phyloP scores from a whole-genome alignment of 2,888 invertebrate species.

The Stenchaetothrips biformis region DNA sequence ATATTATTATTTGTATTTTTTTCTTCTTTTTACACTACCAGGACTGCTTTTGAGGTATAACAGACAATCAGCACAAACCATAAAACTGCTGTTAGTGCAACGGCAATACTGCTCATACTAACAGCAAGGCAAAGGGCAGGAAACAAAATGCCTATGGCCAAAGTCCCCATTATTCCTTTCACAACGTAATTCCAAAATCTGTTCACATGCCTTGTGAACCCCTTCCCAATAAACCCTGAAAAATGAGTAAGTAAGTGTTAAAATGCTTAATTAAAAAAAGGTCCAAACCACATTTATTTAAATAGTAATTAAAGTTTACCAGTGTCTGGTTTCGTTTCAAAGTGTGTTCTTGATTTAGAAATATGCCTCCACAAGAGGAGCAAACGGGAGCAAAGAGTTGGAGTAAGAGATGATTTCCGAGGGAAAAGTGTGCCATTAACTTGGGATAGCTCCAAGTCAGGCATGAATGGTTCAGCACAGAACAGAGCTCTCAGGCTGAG shows the following conservation, averaged over 20 bases:
- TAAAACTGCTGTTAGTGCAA: constrained; percentile 66
- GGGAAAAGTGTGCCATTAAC: constrained; percentile 84
- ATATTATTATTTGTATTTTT: constrained; percentile 25
- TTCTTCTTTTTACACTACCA: not conserved
- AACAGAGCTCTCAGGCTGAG: constrained; percentile 77
- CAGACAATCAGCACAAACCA: constrained; percentile 51
- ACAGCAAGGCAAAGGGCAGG: constrained; percentile 67
- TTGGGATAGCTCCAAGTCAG: constrained; percentile 80
- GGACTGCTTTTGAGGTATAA: not conserved
- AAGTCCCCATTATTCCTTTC: constrained; percentile 78
- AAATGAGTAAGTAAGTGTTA: constrained; percentile 25
- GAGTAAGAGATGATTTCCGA: constrained; percentile 77
- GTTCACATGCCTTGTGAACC: constrained; percentile 79
- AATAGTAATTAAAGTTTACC: constrained; percentile 50
- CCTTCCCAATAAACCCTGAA: constrained; percentile 80
- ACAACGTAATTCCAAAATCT: constrained; percentile 85
- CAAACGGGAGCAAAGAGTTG: constrained; percentile 78
- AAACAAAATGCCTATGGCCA: constrained; percentile 68
- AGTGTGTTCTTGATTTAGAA: constrained; percentile 80
- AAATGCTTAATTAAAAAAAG: constrained; percentile 4
- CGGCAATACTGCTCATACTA: constrained; percentile 60
- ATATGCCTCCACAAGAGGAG: constrained; percentile 84
- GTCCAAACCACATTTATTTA: constrained; percentile 11
- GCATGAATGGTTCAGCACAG: constrained; percentile 73
- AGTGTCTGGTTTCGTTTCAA: constrained; percentile 89